Base-by-base conservation (phyloP, 2,113 vertebrate species). In the Rhynchomys soricoides region DNA sequence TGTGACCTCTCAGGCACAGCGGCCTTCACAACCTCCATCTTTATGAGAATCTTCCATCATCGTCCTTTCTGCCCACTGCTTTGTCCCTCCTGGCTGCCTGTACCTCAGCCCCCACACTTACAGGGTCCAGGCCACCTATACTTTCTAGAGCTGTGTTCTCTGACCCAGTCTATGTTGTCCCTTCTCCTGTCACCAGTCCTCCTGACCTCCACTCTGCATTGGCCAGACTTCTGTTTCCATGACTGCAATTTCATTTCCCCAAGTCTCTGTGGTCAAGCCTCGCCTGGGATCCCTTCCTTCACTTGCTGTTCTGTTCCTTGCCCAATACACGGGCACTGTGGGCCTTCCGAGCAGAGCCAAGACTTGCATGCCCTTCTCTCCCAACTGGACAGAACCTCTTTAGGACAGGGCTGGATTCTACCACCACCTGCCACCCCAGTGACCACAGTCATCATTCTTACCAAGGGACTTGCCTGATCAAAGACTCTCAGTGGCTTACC, bases 41-140 rank as follows among this genome's bases (percentile, higher is more conserved):
- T 98, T 97, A 98, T 97, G 96, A 97, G 95, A 97, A 79, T 15
- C 95, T 90, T 97, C 81, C 62, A 98, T 98, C 97, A 97, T 73
- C 86, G 73, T 78, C 26, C 52, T 22, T 59, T 40, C 70, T 8
- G 48, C 73, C 66, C 29, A 2, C 50, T n/a, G 24, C 40, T 12
- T 16, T 1, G 6, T 37, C 68, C 57, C 66, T 95, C 57, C n/a
- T 7, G 4, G 13, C 22, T 15, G 91, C 45, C 75, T 0, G 0
- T 0, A 37, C 7, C 57, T 4, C 71, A 21, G 57, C 66, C 64
- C 52, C 87, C 29, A 10, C 15, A n/a, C 2, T 0, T 40, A 55
- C 22, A 52, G 77, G 77, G 13, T 52, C 40, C 4, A 1, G 78
- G 95, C 62, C 57, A 3, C 52, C 68, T 52, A 31, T 13, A 9